Percentiles rank a stretch among this genome's conserved stretches.
These are phyloP conservation scores for Halichoerus grypus DNA, from an alignment of 2,113 vertebrate species.

Conservation along the genomic window DNA sequence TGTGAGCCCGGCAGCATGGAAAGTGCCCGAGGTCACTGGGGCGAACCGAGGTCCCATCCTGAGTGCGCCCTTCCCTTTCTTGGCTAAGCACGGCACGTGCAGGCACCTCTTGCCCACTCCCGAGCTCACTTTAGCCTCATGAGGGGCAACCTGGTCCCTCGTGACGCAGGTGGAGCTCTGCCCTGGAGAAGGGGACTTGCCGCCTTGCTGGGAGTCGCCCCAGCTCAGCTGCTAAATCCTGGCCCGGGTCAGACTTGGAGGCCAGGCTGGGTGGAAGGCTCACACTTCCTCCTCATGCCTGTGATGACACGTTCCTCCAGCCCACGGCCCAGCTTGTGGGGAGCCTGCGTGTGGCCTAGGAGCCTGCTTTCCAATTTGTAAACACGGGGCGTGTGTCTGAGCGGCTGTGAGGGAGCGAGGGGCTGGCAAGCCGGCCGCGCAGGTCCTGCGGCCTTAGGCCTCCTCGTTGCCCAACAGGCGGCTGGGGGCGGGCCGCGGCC, in stretches of 20 bases:
- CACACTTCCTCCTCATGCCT: not conserved
- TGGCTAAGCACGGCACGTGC: not conserved
- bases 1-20: not conserved
- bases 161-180: not conserved
- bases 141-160: not conserved
- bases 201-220: not conserved
- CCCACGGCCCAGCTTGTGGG: not conserved
- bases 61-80: not conserved
- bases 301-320: not conserved
- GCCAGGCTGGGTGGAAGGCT: not conserved
- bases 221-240: not conserved
- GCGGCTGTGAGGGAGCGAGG: not conserved
- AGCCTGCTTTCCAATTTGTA: constrained; percentile 19
- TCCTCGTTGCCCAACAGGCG: constrained; percentile 61
- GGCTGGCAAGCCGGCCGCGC: constrained; percentile 56
- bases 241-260: not conserved
- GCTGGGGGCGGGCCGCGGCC: constrained; percentile 57
- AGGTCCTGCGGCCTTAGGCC: constrained; percentile 69
- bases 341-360: not conserved
- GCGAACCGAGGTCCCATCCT: not conserved
- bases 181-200: not conserved
- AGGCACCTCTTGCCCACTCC: not conserved
- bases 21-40: not conserved
- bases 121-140: not conserved
- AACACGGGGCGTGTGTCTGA: constrained; percentile 47